These are phyloP conservation scores for Tadarida brasiliensis DNA, from an alignment of 2,797 vertebrate species.

Conservation along the genomic window DNA sequence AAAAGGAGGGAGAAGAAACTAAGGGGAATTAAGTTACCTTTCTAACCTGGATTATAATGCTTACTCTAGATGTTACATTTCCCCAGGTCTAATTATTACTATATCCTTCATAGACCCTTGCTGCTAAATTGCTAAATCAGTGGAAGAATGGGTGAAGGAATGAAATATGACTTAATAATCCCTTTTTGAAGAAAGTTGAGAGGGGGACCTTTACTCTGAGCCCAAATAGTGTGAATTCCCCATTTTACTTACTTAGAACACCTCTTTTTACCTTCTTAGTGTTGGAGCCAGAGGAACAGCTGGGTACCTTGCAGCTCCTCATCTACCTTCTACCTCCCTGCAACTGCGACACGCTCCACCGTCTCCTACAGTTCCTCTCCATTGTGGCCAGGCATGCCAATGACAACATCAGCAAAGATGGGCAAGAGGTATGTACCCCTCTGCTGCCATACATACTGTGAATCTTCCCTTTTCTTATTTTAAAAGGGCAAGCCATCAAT, in stretches of 20 bases:
- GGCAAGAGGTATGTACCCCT: constrained; percentile 90
- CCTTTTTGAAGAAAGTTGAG: neutral
- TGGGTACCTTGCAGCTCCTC: constrained; percentile 94
- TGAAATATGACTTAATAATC: neutral
- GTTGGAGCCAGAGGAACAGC: constrained; percentile 93
- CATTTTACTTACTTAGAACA: neutral
- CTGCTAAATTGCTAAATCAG: neutral
- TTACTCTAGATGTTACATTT: neutral
- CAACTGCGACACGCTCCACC: constrained; percentile 97
- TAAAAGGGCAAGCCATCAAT: neutral
- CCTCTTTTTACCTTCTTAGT: constrained; percentile 85
- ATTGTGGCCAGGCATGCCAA: constrained; percentile 95
- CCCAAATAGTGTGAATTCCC: neutral
- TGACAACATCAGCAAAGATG: constrained; percentile 90
- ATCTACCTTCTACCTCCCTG: constrained; percentile 97
- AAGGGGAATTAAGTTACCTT: neutral
- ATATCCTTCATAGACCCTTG: neutral
- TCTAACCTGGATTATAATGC: neutral
- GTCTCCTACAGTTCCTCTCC: constrained; percentile 95
- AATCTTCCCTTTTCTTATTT: neutral
- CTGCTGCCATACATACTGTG: neutral
- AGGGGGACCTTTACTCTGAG: neutral
- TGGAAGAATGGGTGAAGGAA: neutral
- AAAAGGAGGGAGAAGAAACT: constrained; percentile 28
- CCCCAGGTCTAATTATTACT: neutral